Base-by-base conservation (phyloP, 2,797 vertebrate genomes). In the Coendou prehensilis region DNA sequence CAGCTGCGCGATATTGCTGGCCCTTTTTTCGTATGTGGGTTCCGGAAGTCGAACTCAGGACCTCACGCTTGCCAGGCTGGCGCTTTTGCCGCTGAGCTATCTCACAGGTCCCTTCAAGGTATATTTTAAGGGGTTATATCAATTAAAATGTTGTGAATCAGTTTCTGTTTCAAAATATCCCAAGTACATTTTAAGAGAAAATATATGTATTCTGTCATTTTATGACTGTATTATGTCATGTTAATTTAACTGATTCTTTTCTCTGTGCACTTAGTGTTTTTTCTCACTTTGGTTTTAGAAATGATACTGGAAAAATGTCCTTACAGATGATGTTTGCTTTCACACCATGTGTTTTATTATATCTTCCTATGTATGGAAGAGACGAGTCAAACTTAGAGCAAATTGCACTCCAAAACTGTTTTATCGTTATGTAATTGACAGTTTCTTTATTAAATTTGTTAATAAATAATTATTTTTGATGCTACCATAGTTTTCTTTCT, bases 161-260 rank as follows among this genome's bases (percentile, higher is more conserved):
- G 26, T 93, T 81, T 93, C 63, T 93, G 57, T 78, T n/a, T 93
- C 17, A 64, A 47, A 82, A 81, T 81, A 82, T 90, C 81, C 57
- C 37, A 86, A 90, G 59, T 81, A 30, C 0, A 52, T 52, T 81
- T 67, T 80, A 67, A 87, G n/a, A 57, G 26, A 67, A 90, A 54
- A 52, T 87, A 23, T 28, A 47, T 61, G 11, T 73, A n/a, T 56
- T 47, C 2, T 75, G 47, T 28, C 73, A 28, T 89, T 73, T 93
- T 81, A 67, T 73, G 37, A 14, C 37, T 81, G n/a, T 75, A 52
- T 33, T 56, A 63, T 81, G 14, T 83, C 78, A 71, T 37, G 26
- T 57, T 80, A 45, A 47, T 28, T 73, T 85, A 79, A 81, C 15
- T 87, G 82, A 83, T 83, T 47, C 26, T 76, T 75, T 14, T 91